phyloP scores from a whole-genome alignment of 2,797 vertebrate species.

The Natrix natrix region DNA sequence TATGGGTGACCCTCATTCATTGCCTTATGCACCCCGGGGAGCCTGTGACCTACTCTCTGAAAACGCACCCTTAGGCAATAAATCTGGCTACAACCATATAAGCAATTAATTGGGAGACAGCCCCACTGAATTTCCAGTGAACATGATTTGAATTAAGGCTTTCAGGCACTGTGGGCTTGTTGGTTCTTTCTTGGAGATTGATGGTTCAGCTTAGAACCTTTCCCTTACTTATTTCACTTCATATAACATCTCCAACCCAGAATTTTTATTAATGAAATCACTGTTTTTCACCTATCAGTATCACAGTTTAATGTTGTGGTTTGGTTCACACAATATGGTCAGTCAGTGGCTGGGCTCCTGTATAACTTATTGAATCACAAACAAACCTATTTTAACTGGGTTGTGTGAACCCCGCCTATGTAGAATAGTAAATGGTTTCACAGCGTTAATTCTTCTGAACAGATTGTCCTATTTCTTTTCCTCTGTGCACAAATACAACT shows the following conservation, averaged over 20 bases:
- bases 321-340: background rate
- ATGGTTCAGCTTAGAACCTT: background rate
- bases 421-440: background rate
- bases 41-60: background rate
- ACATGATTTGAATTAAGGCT: background rate
- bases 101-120: background rate
- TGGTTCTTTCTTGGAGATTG: background rate
- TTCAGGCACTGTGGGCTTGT: background rate
- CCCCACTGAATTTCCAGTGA: background rate
- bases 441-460: background rate
- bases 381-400: background rate
- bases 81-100: background rate
- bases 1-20: background rate
- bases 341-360: background rate
- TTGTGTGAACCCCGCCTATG: background rate
- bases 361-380: background rate
- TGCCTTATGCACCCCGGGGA: background rate
- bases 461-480: background rate
- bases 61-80: background rate
- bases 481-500: constrained; percentile 39
- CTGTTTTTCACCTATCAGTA: background rate
- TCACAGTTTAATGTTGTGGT: background rate
- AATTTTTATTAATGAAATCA: background rate
- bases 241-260: background rate
- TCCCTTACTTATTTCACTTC: background rate